Evolutionary conservation across 2,888 invertebrate species (phyloP).

Genomic region (Suillia variegata): DNA sequence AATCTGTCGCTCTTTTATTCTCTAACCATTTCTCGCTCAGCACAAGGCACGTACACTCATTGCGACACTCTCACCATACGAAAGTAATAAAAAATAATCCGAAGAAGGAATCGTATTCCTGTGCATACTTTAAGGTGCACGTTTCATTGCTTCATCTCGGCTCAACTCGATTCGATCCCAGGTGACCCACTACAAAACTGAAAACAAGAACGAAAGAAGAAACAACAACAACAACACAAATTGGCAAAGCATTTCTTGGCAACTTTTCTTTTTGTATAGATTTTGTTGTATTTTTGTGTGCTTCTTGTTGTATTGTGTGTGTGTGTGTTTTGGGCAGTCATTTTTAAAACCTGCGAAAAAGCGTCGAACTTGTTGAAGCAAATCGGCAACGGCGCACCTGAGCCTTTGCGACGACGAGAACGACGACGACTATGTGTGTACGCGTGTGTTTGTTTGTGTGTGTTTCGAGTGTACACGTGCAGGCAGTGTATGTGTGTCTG

Average conservation of each 20-base stretch:
- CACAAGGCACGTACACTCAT: no score
- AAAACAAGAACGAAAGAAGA: neutral
- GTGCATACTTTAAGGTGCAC: no score
- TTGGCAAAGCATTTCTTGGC: no score
- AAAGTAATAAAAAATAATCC: neutral
- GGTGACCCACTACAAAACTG: constrained; percentile 9
- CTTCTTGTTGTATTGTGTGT: no score
- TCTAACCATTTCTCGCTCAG: no score
- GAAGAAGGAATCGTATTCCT: neutral
- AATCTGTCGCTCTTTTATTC: neutral
- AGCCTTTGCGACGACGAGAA: no score
- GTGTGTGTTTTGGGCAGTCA: no score
- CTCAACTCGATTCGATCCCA: constrained; percentile 2
- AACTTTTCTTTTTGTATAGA: no score
- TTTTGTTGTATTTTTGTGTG: no score
- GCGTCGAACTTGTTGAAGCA: constrained; percentile 9
- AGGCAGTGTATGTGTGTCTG: neutral
- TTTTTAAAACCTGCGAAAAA: no score
- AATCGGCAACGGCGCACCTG: neutral
- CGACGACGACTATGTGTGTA: no score
- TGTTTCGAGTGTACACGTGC: neutral
- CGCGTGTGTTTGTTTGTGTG: no score
- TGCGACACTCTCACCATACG: neutral
- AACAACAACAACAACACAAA: neutral
- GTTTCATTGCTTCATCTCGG: neutral